Conservation (phyloP, 2,797 vertebrate species). For the Prionace glauca region DNA sequence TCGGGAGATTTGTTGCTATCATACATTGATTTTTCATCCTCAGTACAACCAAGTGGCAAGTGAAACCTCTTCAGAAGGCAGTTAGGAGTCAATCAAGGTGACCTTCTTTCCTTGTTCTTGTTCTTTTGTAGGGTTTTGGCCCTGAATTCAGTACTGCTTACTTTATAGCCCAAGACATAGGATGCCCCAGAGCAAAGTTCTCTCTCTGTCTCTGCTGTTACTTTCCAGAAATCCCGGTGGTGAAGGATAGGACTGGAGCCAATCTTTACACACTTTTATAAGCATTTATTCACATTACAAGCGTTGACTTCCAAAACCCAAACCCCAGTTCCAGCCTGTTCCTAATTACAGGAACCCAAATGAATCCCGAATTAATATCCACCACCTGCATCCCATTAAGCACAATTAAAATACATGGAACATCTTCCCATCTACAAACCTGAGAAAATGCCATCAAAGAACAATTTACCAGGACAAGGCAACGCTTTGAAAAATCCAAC, state of each 20-base stretch:
- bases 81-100: not conserved
- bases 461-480: not conserved
- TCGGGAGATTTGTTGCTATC: not conserved
- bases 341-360: not conserved
- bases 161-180: not conserved
- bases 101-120: not conserved
- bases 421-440: not conserved
- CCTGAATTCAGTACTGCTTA: not conserved
- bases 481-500: not conserved
- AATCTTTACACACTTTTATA: not conserved
- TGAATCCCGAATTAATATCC: not conserved
- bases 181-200: not conserved
- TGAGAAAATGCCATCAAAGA: not conserved
- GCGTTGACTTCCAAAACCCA: not conserved
- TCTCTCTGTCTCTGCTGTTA: constrained; percentile 6
- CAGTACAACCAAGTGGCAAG: not conserved
- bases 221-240: not conserved
- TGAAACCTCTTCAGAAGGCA: not conserved
- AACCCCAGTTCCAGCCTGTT: not conserved
- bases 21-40: not conserved
- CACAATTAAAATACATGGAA: not conserved
- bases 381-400: not conserved
- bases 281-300: not conserved
- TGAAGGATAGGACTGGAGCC: not conserved
- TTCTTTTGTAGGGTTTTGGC: not conserved